Evolutionary conservation across 2,113 vertebrate genomes (phyloP).

Genomic region (Entelurus aequoreus): DNA sequence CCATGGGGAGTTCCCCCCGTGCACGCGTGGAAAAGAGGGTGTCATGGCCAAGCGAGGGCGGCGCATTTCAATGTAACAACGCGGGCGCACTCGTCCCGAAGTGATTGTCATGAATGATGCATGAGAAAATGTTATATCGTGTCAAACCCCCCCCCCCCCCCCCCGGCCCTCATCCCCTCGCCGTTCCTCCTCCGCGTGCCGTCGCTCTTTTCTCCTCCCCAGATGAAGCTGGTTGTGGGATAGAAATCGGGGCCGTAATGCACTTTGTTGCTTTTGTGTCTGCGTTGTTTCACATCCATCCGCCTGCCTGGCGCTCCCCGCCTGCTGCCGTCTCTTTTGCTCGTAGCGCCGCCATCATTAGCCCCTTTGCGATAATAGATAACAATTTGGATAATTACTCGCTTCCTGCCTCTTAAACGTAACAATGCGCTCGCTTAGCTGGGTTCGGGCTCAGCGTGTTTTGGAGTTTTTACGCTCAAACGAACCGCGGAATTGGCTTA

Average conservation of each 20-base stretch:
- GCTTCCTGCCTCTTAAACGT: constrained; percentile 3
- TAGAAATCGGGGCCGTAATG: constrained; percentile 25
- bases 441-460: not conserved
- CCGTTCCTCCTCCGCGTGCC: constrained; percentile 28
- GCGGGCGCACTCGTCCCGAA: constrained; percentile 42
- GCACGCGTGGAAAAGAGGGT: constrained; percentile 18
- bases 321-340: not conserved
- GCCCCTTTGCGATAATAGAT: constrained; percentile 7
- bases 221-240: constrained; percentile 33
- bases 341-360: constrained; percentile 16
- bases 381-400: constrained; percentile 1
- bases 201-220: constrained; percentile 22
- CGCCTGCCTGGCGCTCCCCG: constrained; percentile 11
- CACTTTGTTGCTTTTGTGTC: constrained; percentile 34
- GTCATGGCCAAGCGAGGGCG: too few relatives aligned
- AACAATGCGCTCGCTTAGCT: not conserved
- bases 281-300: constrained; percentile 21
- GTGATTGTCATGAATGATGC: constrained; percentile 61
- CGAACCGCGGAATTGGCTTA: not conserved
- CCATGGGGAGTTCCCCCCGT: not conserved
- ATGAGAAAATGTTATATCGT: constrained; percentile 49
- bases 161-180: constrained; percentile 7
- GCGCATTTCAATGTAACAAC: constrained; percentile 59
- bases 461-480: not conserved
- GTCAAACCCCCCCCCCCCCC: constrained; percentile 29